Conservation (phyloP, 1,140 invertebrate species). For the Atta texana region DNA sequence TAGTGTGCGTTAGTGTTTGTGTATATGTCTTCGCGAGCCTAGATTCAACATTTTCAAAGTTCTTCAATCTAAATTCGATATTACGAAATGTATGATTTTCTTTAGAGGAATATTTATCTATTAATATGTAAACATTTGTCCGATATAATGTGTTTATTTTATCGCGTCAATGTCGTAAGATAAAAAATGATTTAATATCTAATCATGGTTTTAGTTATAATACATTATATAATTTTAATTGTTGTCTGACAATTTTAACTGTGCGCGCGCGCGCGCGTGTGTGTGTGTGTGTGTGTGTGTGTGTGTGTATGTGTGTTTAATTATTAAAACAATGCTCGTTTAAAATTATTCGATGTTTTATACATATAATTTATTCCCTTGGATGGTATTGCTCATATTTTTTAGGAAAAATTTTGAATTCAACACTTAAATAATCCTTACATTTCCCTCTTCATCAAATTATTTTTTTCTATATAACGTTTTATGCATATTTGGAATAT, state of each 20-base stretch:
- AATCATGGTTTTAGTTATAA: background rate
- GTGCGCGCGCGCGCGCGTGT: too few relatives aligned
- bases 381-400: too few relatives aligned
- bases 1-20: slow-evolving; percentile 8
- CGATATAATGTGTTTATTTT: background rate
- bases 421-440: too few relatives aligned
- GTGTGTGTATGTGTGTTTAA: background rate
- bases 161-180: background rate
- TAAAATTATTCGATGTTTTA: background rate
- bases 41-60: slow-evolving; percentile 47
- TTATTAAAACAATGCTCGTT: background rate
- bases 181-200: background rate
- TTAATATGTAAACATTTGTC: background rate
- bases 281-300: background rate
- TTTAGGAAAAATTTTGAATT: too few relatives aligned
- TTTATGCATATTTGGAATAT: background rate
- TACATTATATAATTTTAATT: background rate
- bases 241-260: background rate
- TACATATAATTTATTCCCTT: background rate
- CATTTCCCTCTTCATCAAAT: background rate
- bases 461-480: background rate
- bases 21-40: slow-evolving; percentile 8
- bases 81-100: background rate
- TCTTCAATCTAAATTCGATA: slow-evolving; percentile 15
- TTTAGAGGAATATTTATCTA: background rate